A percentile compares a stretch with the other conserved stretches of the same genome.
phyloP scores from a whole-genome alignment of 1,140 invertebrate genomes.

The Limonius californicus region DNA sequence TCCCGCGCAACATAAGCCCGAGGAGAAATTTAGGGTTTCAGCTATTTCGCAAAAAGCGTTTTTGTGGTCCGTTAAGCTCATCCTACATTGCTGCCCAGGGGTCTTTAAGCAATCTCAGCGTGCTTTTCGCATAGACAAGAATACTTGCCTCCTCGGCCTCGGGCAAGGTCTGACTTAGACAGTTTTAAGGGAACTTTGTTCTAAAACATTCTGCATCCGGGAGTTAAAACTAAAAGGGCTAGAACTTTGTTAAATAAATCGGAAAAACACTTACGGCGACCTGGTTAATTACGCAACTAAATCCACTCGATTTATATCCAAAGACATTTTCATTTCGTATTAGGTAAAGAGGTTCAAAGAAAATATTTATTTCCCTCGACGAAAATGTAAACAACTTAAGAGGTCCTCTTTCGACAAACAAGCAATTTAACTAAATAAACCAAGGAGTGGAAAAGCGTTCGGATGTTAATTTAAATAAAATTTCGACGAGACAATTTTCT shows the following conservation, averaged over 20 bases:
- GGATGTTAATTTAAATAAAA: slow-evolving; percentile 2
- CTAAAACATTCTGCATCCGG: no score
- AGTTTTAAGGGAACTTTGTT: no score
- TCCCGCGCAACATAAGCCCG: no score
- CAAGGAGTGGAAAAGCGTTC: background rate
- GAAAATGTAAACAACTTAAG: slow-evolving; percentile 12
- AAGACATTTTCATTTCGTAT: slow-evolving; percentile 1
- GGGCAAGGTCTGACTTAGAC: no score
- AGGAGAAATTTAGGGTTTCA: slow-evolving; percentile 3
- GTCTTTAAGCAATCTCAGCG: slow-evolving; percentile 3
- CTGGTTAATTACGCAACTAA: background rate
- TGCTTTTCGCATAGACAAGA: no score
- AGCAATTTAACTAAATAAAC: slow-evolving; percentile 15
- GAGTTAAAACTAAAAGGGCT: no score
- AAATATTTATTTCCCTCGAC: background rate
- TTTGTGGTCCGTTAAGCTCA: background rate
- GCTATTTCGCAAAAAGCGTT: background rate
- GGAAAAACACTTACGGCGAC: no score
- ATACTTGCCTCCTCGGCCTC: no score
- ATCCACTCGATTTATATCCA: background rate
- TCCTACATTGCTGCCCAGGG: slow-evolving; percentile 6
- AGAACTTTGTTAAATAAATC: no score
- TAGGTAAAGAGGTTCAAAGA: background rate
- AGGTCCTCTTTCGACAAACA: slow-evolving; percentile 2
- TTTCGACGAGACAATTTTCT: slow-evolving; percentile 11